Conservation (phyloP, 2,113 vertebrate genomes). For the Aegypius monachus region DNA sequence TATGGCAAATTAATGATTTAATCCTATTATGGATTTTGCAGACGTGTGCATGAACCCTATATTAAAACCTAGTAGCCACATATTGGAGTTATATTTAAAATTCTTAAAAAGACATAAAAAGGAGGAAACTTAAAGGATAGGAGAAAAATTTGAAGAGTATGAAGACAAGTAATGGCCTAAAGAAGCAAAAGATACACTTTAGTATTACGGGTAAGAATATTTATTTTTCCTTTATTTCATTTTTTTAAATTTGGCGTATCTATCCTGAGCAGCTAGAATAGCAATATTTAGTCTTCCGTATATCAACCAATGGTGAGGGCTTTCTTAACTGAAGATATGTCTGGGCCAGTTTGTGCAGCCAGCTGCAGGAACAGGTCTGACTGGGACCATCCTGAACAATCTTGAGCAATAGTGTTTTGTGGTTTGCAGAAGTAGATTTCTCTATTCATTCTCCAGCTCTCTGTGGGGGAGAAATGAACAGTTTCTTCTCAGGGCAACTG, state of each 20-base stretch:
- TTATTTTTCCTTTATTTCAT: neutral
- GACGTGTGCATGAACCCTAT: neutral
- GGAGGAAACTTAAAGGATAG: neutral
- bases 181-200: neutral
- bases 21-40: neutral
- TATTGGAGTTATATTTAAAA: neutral
- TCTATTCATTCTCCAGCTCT: neutral
- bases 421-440: neutral
- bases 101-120: neutral
- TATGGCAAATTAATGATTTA: neutral
- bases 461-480: neutral
- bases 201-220: neutral
- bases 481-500: neutral
- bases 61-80: neutral
- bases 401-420: neutral
- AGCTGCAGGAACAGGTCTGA: neutral
- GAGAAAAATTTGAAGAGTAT: neutral
- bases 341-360: neutral
- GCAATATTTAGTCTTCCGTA: neutral
- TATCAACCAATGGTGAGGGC: neutral
- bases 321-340: neutral
- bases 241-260: neutral
- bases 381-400: neutral
- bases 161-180: neutral
- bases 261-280: neutral